Evolutionary conservation across 1,140 invertebrate genomes (phyloP), one percentile per base, ranked within the genome.

Genomic region (Microplitis demolitor): DNA sequence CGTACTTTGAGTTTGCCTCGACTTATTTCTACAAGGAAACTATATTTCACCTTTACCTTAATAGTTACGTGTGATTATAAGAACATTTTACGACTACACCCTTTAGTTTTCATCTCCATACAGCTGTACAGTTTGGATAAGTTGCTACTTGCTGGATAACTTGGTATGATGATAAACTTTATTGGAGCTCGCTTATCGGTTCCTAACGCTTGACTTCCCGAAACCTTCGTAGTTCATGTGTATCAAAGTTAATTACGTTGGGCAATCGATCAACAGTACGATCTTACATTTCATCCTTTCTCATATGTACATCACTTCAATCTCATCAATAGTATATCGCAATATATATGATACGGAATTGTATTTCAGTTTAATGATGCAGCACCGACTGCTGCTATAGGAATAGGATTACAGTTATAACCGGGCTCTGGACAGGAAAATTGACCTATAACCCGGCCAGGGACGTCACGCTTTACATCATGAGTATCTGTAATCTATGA

Each of bases 141-240:
- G 58, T 73, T 67, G 60, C 53, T 34, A 60, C 37, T 66, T 67
- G 66, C 53, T 60, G 37, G 69, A 16, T 64, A 64, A 61, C 14
- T 60, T 64, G 35, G 63, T 45, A 45, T 51, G 69, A 68, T 69
- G 64, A 71, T 60, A 39, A 76, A 76, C 61, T 76, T 71, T 75
- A 74, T 72, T 69, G 51, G 53, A 71, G 72, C 74, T 76, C 39
- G 61, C 69, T 76, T 76, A 76, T 76, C 75, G 75, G 67, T 73
- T 68, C 58, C 69, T 64, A 69, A 76, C 72, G 72, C 69, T 72
- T 71, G 72, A 76, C 69, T 76, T 74, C 64, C 69, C 58, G 63
- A 69, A 72, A 56, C 60, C 60, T 69, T 64, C 66, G 3, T 33
- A 64, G n/a, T 33, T 63, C 66, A 34, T 37, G 66, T 61, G 50